Evolutionary conservation across 2,888 invertebrate species (phyloP).

Genomic region (Nesidiocoris tenuis): DNA sequence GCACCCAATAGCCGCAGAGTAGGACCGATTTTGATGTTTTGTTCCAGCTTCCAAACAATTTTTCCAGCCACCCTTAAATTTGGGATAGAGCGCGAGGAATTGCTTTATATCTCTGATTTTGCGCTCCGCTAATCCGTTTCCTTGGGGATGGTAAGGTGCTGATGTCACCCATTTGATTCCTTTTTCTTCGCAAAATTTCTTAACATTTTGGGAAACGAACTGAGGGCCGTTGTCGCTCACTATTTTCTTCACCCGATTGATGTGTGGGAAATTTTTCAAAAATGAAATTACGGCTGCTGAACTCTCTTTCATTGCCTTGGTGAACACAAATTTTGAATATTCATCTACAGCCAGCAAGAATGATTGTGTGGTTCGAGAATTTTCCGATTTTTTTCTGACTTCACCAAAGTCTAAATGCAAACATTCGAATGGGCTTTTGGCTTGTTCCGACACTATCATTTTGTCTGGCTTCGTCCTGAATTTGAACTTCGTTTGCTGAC

Average conservation of each 20-base stretch:
- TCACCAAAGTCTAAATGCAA: conserved; percentile 17
- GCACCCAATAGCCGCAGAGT: no score
- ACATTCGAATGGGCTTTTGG: neutral
- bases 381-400: conserved; percentile 12
- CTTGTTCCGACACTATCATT: neutral
- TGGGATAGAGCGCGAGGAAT: no score
- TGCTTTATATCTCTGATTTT: no score
- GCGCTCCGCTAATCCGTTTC: neutral
- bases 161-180: neutral
- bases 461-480: conserved; percentile 9
- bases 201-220: neutral
- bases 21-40: no score
- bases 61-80: no score
- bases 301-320: conserved; percentile 4
- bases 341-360: conserved; percentile 11
- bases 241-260: neutral
- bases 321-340: neutral
- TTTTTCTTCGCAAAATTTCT: neutral
- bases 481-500: conserved; percentile 13
- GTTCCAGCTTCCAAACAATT: no score
- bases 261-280: neutral
- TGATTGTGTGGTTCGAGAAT: neutral
- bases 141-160: conserved; percentile 2
- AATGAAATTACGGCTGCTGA: neutral
- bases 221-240: neutral